A percentile compares a stretch with the other conserved stretches of the same genome.
phyloP scores from a whole-genome alignment of 2,888 invertebrate genomes.

The Sinodicranocentrus sp. region DNA sequence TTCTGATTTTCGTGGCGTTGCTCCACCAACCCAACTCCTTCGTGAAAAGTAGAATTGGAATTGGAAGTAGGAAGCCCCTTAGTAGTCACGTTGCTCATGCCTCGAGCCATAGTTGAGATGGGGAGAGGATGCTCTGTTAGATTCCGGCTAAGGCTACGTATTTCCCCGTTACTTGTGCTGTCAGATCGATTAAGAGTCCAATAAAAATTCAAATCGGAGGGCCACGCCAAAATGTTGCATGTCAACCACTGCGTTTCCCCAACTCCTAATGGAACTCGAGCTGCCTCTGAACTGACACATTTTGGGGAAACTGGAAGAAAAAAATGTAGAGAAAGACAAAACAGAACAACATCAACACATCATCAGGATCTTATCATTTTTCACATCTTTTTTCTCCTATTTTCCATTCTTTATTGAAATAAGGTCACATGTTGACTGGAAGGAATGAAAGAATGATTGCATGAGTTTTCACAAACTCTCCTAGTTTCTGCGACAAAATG shows the following conservation, averaged over 20 bases:
- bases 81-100: conserved; percentile 41
- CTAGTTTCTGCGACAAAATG: conserved; percentile 33
- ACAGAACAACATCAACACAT: conserved; percentile 9
- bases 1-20: conserved; percentile 17
- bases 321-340: conserved; percentile 7
- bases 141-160: conserved; percentile 22
- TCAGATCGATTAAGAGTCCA: conserved; percentile 74
- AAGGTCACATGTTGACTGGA: conserved; percentile 51
- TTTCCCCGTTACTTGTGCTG: conserved; percentile 40
- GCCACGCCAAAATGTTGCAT: conserved; percentile 75
- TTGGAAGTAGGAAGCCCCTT: background rate
- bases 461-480: conserved; percentile 12
- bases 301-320: conserved; percentile 71
- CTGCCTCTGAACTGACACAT: conserved; percentile 62
- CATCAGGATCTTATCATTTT: conserved; percentile 40
- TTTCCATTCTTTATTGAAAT: conserved; percentile 64
- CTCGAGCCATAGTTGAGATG: conserved; percentile 33
- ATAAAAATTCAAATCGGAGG: conserved; percentile 75
- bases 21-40: conserved; percentile 12
- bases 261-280: conserved; percentile 67
- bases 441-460: conserved; percentile 50
- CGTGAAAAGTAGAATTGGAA: background rate
- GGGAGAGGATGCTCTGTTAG: conserved; percentile 51
- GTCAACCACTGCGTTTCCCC: conserved; percentile 71
- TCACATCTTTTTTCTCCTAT: conserved; percentile 51